These are phyloP conservation scores for Danionella cerebrum DNA, from an alignment of 2,113 vertebrate species.

Conservation along the genomic window DNA sequence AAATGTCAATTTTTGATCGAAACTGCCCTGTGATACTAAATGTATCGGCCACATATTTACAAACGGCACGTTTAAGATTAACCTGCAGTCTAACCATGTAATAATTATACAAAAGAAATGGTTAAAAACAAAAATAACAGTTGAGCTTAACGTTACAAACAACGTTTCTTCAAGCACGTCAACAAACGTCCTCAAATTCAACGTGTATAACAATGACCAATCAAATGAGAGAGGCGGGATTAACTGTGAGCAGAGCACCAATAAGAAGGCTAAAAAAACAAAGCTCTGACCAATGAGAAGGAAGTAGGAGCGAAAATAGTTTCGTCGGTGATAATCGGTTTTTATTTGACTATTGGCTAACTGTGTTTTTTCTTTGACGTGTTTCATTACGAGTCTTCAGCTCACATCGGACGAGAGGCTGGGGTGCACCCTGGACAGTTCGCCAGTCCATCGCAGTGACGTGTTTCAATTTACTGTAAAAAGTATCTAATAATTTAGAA, in stretches of 20 bases:
- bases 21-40: not conserved
- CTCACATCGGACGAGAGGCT: no score
- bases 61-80: not conserved
- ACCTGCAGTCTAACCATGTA: no score
- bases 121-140: no score
- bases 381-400: no score
- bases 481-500: constrained; percentile 3
- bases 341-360: constrained; percentile 38
- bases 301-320: constrained; percentile 4
- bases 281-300: constrained; percentile 16
- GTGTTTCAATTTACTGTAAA: no score
- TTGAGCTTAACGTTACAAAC: not conserved
- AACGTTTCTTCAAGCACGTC: not conserved
- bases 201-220: not conserved
- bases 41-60: not conserved
- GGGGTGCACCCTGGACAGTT: no score
- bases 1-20: not conserved
- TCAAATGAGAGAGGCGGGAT: not conserved
- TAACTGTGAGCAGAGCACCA: not conserved
- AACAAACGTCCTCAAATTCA: not conserved
- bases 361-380: not conserved
- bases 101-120: no score
- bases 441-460: no score
- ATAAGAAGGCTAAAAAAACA: not conserved
- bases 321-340: no score